These are phyloP conservation scores for Azemiops feae DNA, from an alignment of 2,113 vertebrate species.

Conservation along the genomic window DNA sequence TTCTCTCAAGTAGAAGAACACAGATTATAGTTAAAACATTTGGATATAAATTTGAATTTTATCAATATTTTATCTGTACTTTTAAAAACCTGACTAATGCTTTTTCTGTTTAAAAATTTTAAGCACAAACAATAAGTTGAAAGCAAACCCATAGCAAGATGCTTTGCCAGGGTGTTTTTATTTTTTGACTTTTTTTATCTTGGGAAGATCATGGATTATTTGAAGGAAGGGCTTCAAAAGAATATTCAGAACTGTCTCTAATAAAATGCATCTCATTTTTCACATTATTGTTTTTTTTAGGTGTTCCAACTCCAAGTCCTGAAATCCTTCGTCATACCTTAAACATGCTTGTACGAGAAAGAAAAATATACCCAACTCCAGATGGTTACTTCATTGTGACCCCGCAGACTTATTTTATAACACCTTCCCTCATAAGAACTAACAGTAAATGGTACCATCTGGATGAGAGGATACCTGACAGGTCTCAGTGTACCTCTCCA, in stretches of 20 bases:
- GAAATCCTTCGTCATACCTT: conserved; percentile 95
- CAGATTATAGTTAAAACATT: not conserved
- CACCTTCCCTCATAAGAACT: conserved; percentile 95
- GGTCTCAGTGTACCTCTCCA: conserved; percentile 92
- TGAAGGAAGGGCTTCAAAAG: conserved; percentile 17
- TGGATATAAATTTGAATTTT: not conserved
- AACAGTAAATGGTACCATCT: conserved; percentile 99
- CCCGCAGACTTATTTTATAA: conserved; percentile 98
- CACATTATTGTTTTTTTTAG: conserved; percentile 64
- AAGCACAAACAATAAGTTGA: conserved; percentile 36
- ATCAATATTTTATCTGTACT: not conserved
- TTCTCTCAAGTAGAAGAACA: not conserved
- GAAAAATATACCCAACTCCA: conserved; percentile 95
- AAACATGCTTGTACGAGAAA: conserved; percentile 93
- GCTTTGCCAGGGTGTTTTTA: conserved; percentile 36
- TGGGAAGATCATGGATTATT: not conserved
- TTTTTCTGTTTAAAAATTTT: conserved; percentile 3
- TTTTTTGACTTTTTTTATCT: not conserved
- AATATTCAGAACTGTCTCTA: not conserved
- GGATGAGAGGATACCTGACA: conserved; percentile 90
- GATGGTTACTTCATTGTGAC: conserved; percentile 99
- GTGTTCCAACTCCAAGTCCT: conserved; percentile 94
- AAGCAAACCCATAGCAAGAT: conserved; percentile 36
- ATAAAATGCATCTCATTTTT: not conserved
- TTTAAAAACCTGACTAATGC: not conserved